phyloP scores from a whole-genome alignment of 2,888 invertebrate species.

The Oxycera nigricornis region DNA sequence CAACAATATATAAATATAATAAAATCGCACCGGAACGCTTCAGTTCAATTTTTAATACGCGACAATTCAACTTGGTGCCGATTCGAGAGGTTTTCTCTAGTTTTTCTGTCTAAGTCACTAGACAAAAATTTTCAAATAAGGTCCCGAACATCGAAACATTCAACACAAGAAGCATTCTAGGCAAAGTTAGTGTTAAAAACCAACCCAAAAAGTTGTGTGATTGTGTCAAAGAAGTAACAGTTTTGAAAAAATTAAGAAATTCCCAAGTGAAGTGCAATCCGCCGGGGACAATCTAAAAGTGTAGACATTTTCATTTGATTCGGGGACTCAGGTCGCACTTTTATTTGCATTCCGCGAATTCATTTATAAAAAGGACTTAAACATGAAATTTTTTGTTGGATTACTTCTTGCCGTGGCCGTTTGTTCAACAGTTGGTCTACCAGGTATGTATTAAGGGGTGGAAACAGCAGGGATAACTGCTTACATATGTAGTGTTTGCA shows the following conservation, averaged over 20 bases:
- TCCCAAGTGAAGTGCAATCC: not conserved
- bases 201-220: not conserved
- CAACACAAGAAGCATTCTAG: not conserved
- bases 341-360: not conserved
- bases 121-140: not conserved
- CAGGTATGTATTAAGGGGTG: conserved; percentile 51
- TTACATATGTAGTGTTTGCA: conserved; percentile 43
- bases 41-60: conserved; percentile 44
- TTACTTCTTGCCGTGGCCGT: conserved; percentile 55
- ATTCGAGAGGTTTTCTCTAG: not conserved
- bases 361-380: conserved; percentile 41
- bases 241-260: not conserved
- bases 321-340: not conserved
- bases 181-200: not conserved
- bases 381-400: conserved; percentile 56
- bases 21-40: conserved; percentile 44
- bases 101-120: not conserved
- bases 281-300: not conserved
- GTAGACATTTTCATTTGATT: not conserved
- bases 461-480: conserved; percentile 28
- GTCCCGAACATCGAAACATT: not conserved
- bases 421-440: conserved; percentile 56
- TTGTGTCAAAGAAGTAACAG: not conserved
- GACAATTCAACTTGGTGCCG: conserved; percentile 12
- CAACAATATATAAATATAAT: conserved; percentile 45